Evolutionary conservation across 2,113 vertebrate genomes (phyloP).

Genomic region (Progne subis): DNA sequence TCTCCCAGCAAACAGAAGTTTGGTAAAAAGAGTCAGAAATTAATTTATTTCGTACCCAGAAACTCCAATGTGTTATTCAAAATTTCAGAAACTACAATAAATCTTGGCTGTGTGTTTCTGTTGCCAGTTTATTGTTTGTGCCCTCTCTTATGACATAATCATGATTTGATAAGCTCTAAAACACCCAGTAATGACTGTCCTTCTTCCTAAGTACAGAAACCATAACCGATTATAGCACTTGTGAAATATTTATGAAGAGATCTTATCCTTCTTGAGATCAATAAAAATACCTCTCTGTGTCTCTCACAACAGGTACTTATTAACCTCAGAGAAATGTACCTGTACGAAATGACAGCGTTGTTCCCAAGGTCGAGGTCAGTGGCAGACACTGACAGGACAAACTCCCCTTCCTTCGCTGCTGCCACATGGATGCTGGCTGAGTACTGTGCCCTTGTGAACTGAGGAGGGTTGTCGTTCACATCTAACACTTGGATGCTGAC

Average conservation of each 20-base stretch:
- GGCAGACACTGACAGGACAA: constrained; percentile 64
- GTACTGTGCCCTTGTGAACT: constrained; percentile 62
- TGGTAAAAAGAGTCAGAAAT: neutral
- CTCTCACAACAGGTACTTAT: neutral
- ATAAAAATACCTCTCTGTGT: neutral
- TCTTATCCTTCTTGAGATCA: neutral
- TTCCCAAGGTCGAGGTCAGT: constrained; percentile 66
- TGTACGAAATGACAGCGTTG: constrained; percentile 71
- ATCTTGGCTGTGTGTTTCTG: neutral
- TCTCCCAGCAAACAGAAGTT: neutral
- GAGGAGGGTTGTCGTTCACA: constrained; percentile 75
- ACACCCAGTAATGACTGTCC: neutral
- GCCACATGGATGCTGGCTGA: constrained; percentile 14
- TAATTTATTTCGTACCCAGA: neutral
- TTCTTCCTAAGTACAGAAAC: neutral
- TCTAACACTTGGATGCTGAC: constrained; percentile 71
- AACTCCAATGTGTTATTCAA: neutral
- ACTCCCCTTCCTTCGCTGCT: constrained; percentile 48
- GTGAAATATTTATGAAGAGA: neutral
- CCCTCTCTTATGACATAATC: neutral
- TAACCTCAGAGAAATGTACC: constrained; percentile 31
- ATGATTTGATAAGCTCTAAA: neutral
- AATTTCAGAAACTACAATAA: neutral
- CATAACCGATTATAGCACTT: neutral
- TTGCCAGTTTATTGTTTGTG: neutral